A percentile compares a stretch with the other conserved stretches of the same genome.
phyloP scores from a whole-genome alignment of 2,888 invertebrate species.

The Tricholauxania praeusta region DNA sequence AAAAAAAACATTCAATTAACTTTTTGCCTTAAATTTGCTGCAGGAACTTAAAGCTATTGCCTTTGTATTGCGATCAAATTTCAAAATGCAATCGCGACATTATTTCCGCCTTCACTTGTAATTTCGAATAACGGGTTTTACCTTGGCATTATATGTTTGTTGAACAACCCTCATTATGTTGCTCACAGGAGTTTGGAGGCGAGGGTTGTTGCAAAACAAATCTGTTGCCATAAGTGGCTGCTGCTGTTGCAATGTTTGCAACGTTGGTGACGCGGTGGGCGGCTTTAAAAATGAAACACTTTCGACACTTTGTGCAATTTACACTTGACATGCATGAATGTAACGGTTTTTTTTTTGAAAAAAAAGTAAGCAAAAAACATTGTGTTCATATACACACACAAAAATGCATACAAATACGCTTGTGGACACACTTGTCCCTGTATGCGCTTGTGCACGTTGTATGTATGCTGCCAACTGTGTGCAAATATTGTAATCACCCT shows the following conservation, averaged over 20 bases:
- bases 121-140: neutral
- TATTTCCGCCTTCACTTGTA: too few relatives aligned
- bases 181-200: too few relatives aligned
- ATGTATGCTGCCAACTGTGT: neutral
- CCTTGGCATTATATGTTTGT: too few relatives aligned
- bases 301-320: slow-evolving; percentile 34
- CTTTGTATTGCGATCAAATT: too few relatives aligned
- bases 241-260: neutral
- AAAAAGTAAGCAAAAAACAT: too few relatives aligned
- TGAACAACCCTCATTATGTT: too few relatives aligned
- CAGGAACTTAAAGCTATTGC: too few relatives aligned
- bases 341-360: neutral
- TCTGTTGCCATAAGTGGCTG: slow-evolving; percentile 8
- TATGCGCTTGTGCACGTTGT: neutral
- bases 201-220: neutral
- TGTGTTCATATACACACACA: neutral
- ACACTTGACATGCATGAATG: slow-evolving; percentile 33
- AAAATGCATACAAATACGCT: too few relatives aligned
- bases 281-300: slow-evolving; percentile 15
- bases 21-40: too few relatives aligned
- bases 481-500: slow-evolving; percentile 22
- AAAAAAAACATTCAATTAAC: too few relatives aligned
- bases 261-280: neutral
- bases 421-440: neutral
- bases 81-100: too few relatives aligned